These are phyloP conservation scores for Pica pica DNA, from an alignment of 2,113 vertebrate genomes.

Conservation along the genomic window DNA sequence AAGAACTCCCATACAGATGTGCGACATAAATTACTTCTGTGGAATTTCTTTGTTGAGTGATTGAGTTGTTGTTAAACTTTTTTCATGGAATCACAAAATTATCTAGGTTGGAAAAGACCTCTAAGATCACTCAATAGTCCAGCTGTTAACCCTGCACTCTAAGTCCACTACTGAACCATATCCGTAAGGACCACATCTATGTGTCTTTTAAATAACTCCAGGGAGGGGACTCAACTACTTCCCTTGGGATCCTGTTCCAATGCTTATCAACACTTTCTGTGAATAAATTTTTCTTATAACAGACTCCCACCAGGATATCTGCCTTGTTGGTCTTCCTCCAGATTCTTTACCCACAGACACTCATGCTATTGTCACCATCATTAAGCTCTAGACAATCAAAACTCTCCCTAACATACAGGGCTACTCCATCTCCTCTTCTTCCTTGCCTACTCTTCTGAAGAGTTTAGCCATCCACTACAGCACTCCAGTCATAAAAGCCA, in stretches of 20 bases:
- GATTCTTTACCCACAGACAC: not conserved
- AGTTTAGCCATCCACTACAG: not conserved
- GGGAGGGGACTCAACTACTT: not conserved
- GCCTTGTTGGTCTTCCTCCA: not conserved
- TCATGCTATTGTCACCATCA: accelerated
- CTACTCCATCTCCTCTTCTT: not conserved
- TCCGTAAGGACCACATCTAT: not conserved
- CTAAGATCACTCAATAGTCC: not conserved
- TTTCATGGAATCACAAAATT: not conserved
- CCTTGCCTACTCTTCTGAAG: not conserved
- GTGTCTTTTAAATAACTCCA: not conserved
- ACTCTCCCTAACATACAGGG: not conserved
- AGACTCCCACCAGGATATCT: not conserved
- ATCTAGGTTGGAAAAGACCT: not conserved
- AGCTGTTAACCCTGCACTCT: not conserved
- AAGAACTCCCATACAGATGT: not conserved
- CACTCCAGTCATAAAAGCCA: not conserved
- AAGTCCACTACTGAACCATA: not conserved
- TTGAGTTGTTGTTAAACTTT: constrained; percentile 10
- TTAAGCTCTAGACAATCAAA: not conserved
- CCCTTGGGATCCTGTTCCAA: not conserved
- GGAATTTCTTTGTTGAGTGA: constrained; percentile 13
- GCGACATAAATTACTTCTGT: not conserved
- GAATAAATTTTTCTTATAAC: not conserved
- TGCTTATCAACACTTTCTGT: not conserved